Base-by-base conservation (phyloP, 2,888 invertebrate species). In the Zeuzera pyrina region DNA sequence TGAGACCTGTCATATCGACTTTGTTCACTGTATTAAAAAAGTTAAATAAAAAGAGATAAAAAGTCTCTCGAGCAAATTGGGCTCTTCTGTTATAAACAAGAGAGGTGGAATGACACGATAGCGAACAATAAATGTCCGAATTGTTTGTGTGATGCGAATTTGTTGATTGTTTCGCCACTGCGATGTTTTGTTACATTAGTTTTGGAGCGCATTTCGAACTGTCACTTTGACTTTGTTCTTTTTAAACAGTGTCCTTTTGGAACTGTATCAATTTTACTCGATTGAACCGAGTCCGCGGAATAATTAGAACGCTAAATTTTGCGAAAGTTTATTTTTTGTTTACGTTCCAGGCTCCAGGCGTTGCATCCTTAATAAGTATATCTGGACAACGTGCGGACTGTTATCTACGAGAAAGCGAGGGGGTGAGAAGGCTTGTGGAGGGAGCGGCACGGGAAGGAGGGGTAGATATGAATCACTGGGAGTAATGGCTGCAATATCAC, bases 401-500 rank as follows among this genome's bases (percentile, higher is more conserved):
- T 73, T 71, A 71, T 66, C 67, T 70, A 62, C 52, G 64, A 54
- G 51, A 49, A 51, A 47, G 52, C 53, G 58, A 39, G 36, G 59
- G 52, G 57, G 52, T 52, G 46, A 52, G 56, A 51, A 38, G 55
- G 47, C 50, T 34, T 51, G 27, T 27, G 27, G 27, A 3, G 27
- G 27, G 27, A 13, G 14, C n/a, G 27, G 27, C 11, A 49, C 38
- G 39, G 43, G 46, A 44, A 55, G 65, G 67, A 64, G 62, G 63
- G 50, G 38, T 42, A 63, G 76, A 77, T 77, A 79, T 79, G 79
- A 79, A 83, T 83, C 81, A 81, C 79, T 45, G 62, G 69, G 77
- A 81, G 76, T 81, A 81, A 81, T 79, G 79, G 79, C 71, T 69
- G 74, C 76, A 81, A 79, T 83, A 81, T 78, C 81, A 81, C 83